Conservation (phyloP, 2,113 vertebrate species). For the Pithys albifrons region DNA sequence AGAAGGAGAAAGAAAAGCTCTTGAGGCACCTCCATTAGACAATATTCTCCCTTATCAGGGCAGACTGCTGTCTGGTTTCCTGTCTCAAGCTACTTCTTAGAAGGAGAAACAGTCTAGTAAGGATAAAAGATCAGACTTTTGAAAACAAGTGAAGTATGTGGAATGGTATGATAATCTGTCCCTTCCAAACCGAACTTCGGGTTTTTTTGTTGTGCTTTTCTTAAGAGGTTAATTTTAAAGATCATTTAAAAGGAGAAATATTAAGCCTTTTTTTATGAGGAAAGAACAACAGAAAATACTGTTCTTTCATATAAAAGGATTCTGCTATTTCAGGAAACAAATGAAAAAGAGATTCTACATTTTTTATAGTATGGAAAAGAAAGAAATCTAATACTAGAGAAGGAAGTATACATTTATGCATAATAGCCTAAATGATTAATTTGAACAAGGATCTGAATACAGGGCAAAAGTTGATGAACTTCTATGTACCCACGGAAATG, state of each 20-base stretch:
- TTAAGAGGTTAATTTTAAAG: background rate
- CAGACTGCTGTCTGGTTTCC: constrained; percentile 82
- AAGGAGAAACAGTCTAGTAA: constrained; percentile 72
- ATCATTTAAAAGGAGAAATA: background rate
- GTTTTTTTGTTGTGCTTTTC: background rate
- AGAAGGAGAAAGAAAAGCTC: constrained; percentile 26
- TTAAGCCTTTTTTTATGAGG: background rate
- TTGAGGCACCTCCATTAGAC: constrained; percentile 70
- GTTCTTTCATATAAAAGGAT: background rate
- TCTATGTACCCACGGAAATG: background rate
- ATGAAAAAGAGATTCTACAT: background rate
- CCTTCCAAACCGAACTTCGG: background rate
- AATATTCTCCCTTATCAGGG: constrained; percentile 75
- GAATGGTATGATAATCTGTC: constrained; percentile 43
- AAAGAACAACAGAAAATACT: background rate
- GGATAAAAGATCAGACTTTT: constrained; percentile 60
- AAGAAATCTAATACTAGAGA: background rate
- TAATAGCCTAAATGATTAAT: background rate
- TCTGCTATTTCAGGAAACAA: background rate
- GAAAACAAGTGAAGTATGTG: constrained; percentile 60
- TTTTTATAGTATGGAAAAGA: background rate
- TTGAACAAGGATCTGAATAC: constrained; percentile 4
- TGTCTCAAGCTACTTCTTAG: constrained; percentile 78
- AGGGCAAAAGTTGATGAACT: background rate
- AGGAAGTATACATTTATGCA: background rate